Conservation (phyloP, 2,888 invertebrate species). For the Iselma pallidipennis region DNA sequence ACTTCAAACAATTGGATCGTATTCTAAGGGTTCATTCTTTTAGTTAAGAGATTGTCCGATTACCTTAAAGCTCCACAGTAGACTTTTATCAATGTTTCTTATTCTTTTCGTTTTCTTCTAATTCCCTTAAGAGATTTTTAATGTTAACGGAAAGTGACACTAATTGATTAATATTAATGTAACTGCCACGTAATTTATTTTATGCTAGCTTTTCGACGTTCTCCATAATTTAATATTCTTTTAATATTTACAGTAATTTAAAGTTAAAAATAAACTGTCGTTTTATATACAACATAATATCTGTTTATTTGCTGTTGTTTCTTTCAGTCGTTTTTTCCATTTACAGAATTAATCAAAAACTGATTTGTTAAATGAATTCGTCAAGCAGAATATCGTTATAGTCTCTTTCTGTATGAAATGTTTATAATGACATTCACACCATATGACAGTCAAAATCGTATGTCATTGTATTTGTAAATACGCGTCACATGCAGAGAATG, state of each 20-base stretch:
- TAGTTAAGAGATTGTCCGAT: constrained; percentile 11
- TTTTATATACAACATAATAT: background rate
- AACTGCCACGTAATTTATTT: background rate
- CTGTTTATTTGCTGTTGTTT: background rate
- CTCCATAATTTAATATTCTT: too few species aligned
- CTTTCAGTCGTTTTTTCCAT: background rate
- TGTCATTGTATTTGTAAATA: constrained; percentile 30
- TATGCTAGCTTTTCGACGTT: too few species aligned
- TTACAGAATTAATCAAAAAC: background rate
- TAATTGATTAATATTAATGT: constrained; percentile 10
- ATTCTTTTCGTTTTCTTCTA: constrained; percentile 3
- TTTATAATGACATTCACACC: constrained; percentile 25
- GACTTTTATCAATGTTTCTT: constrained; percentile 12
- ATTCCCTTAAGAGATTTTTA: constrained; percentile 9
- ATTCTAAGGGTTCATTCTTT: constrained; percentile 10
- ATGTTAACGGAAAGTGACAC: background rate
- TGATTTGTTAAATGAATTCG: background rate
- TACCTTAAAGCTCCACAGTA: constrained; percentile 8
- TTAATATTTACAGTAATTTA: too few species aligned
- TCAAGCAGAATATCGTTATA: background rate
- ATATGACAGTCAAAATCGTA: constrained; percentile 27
- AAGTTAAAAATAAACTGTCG: too few species aligned
- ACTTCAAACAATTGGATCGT: constrained; percentile 22
- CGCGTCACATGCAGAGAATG: constrained; percentile 25
- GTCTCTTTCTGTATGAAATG: constrained; percentile 16